Conservation (phyloP, 2,113 vertebrate species). For the Myrmophylax atrothorax region DNA sequence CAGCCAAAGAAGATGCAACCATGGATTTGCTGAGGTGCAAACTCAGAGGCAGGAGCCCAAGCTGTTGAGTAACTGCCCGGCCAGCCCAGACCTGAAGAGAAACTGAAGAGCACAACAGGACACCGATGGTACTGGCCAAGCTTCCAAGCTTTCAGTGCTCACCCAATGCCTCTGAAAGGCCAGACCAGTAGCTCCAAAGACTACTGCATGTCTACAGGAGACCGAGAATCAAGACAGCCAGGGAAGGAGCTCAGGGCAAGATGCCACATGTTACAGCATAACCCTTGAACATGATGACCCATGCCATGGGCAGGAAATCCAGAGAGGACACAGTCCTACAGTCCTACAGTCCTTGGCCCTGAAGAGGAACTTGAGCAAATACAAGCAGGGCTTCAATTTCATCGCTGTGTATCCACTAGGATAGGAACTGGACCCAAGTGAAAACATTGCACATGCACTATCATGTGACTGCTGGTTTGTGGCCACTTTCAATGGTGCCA, state of each 20-base stretch:
- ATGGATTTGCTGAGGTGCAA: not conserved
- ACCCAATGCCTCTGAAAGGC: not conserved
- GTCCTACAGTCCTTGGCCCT: not conserved
- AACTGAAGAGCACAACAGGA: not conserved
- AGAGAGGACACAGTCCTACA: fast-evolving
- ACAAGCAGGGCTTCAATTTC: not conserved
- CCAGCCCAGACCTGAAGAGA: not conserved
- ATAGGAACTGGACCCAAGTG: not conserved
- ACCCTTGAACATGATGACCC: not conserved
- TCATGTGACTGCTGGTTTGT: not conserved
- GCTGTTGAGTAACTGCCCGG: not conserved
- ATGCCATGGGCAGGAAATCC: fast-evolving
- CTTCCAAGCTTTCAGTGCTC: not conserved
- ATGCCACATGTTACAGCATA: fast-evolving
- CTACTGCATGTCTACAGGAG: not conserved
- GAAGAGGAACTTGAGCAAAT: not conserved
- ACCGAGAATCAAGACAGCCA: not conserved
- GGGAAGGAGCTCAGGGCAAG: not conserved
- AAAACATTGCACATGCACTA: not conserved
- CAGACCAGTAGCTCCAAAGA: not conserved
- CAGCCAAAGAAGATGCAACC: not conserved
- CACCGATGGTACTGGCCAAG: not conserved
- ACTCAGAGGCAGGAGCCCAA: not conserved
- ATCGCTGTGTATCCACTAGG: not conserved
- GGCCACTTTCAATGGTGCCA: not conserved